These are phyloP conservation scores for Cydia splendana DNA, from an alignment of 1,140 invertebrate species.

Conservation along the genomic window DNA sequence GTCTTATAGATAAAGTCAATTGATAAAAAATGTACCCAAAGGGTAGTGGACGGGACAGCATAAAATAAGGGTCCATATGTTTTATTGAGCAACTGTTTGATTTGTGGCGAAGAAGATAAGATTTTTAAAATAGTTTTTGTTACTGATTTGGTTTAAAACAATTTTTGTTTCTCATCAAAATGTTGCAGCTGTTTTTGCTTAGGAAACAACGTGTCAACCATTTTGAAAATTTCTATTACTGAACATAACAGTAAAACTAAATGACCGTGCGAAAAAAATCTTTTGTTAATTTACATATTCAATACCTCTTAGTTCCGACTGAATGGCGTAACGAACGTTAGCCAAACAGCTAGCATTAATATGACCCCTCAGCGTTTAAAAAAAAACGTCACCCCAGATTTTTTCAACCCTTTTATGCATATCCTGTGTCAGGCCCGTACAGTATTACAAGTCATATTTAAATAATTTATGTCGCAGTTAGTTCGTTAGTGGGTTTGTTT, in stretches of 20 bases:
- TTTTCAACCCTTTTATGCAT: conserved; percentile 78
- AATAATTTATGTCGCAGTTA: conserved; percentile 73
- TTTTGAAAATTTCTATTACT: conserved; percentile 8
- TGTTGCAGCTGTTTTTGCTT: conserved; percentile 7
- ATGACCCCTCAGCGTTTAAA: conserved; percentile 58
- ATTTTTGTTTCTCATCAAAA: neutral
- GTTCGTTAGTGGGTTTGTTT: conserved; percentile 61
- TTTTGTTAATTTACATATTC: conserved; percentile 59
- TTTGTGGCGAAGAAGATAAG: conserved; percentile 56
- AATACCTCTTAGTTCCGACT: conserved; percentile 48
- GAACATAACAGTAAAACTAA: conserved; percentile 37
- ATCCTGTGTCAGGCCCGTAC: conserved; percentile 68
- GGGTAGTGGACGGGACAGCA: conserved; percentile 39
- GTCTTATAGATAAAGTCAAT: conserved; percentile 52
- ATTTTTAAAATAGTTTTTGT: conserved; percentile 32
- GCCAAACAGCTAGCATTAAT: conserved; percentile 50
- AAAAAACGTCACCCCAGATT: conserved; percentile 67
- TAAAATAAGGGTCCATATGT: conserved; percentile 49
- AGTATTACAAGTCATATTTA: conserved; percentile 77
- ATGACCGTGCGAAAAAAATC: conserved; percentile 66
- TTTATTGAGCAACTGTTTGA: conserved; percentile 50
- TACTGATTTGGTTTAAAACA: neutral
- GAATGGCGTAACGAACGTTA: conserved; percentile 58
- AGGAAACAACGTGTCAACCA: neutral
- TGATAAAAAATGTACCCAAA: conserved; percentile 53